Percentiles rank a stretch among this genome's conserved stretches.
Conservation (phyloP, 2,888 invertebrate genomes). For the Drosophila paracracens region DNA sequence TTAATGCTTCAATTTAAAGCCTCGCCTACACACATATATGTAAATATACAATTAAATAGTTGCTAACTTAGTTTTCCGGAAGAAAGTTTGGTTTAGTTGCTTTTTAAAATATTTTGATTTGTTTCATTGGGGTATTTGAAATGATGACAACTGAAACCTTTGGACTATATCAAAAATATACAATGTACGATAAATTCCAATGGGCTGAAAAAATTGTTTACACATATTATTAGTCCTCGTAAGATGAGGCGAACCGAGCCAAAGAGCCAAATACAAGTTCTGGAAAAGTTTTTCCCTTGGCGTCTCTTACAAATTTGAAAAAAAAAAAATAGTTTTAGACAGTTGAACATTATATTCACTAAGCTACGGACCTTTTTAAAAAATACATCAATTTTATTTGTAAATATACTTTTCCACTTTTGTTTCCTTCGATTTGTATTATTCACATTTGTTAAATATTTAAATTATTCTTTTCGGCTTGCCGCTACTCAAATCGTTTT, state of each 20-base stretch:
- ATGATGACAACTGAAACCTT: conserved; percentile 68
- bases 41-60: conserved; percentile 70
- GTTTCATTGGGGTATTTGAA: conserved; percentile 50
- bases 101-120: conserved; percentile 68
- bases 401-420: conserved; percentile 23
- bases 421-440: background rate
- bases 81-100: conserved; percentile 61
- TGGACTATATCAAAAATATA: conserved; percentile 52
- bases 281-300: background rate
- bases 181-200: conserved; percentile 30
- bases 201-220: conserved; percentile 15
- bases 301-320: conserved; percentile 23
- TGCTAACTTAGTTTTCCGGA: conserved; percentile 72
- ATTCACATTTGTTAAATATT: conserved; percentile 16
- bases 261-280: conserved; percentile 1
- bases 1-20: conserved; percentile 68
- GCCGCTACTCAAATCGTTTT: conserved; percentile 38
- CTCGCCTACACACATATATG: conserved; percentile 66
- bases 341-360: conserved; percentile 56
- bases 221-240: conserved; percentile 7
- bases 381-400: conserved; percentile 53
- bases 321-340: conserved; percentile 40
- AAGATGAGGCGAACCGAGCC: conserved; percentile 14
- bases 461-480: conserved; percentile 31
- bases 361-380: conserved; percentile 75